A percentile compares a stretch with the other conserved stretches of the same genome.
phyloP scores from a whole-genome alignment of 2,797 vertebrate genomes.

The Capromys pilorides region DNA sequence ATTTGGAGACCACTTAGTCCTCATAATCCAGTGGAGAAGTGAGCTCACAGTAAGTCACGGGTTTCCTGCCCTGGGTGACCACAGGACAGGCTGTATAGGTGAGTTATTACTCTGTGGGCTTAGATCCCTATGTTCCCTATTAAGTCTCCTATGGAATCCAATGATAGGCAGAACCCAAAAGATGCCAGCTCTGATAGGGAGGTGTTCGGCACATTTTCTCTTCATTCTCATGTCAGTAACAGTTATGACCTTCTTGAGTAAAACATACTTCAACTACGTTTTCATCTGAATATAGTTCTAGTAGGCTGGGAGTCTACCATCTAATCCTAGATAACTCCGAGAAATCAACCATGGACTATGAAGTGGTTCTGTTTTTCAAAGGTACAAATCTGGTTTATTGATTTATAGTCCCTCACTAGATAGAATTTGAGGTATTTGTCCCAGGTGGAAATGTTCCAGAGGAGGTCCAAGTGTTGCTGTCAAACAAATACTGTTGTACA shows the following conservation, averaged over 20 bases:
- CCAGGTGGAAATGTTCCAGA: background rate
- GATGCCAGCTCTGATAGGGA: background rate
- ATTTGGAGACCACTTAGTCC: background rate
- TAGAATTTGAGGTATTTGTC: background rate
- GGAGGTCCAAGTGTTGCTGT: background rate
- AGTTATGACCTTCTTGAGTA: background rate
- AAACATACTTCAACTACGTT: slow-evolving; percentile 6
- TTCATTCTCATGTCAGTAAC: background rate
- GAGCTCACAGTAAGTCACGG: background rate
- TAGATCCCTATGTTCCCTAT: background rate
- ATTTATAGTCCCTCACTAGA: background rate
- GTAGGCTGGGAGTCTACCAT: background rate
- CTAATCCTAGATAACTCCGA: slow-evolving; percentile 2
- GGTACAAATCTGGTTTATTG: background rate
- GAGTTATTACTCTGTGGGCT: background rate
- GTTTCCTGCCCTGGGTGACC: background rate
- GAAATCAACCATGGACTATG: background rate
- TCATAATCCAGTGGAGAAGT: background rate
- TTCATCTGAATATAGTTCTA: background rate
- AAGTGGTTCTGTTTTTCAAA: background rate
- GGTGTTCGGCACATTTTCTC: background rate
- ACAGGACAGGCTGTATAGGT: background rate
- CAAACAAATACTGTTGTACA: background rate
- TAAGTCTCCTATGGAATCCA: background rate
- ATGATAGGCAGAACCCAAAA: background rate